These are phyloP conservation scores for Lepidocolaptes lacrymiger DNA, from an alignment of 2,797 vertebrate species.

Conservation along the genomic window DNA sequence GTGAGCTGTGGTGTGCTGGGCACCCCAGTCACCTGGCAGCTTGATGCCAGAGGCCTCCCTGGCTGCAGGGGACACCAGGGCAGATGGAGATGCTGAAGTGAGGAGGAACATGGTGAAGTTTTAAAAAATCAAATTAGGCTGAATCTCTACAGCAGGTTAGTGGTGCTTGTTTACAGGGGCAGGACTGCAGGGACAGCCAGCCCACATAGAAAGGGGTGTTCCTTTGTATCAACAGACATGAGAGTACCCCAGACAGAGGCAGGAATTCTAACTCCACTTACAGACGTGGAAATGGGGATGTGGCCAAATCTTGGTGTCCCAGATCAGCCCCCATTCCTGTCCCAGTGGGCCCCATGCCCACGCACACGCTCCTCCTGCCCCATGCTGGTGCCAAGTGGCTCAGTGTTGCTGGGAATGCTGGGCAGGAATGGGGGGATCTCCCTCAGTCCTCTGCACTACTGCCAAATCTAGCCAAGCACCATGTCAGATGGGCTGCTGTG, in stretches of 20 bases:
- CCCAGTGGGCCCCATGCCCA: background rate
- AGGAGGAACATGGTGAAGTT: background rate
- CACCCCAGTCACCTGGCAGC: too few relatives aligned
- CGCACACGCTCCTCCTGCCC: background rate
- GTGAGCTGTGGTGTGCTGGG: background rate
- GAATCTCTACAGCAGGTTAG: background rate
- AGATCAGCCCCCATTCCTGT: background rate
- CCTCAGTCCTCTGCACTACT: background rate
- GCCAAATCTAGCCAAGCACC: background rate
- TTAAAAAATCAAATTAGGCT: background rate
- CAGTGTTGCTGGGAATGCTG: background rate
- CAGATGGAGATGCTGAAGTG: background rate
- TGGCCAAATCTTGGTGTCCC: background rate
- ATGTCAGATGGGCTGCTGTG: background rate
- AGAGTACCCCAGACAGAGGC: background rate
- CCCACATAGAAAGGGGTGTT: background rate
- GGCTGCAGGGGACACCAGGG: background rate
- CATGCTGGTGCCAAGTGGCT: background rate
- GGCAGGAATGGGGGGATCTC: accelerated
- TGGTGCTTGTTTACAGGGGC: background rate
- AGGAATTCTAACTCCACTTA: background rate
- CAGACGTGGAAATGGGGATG: accelerated
- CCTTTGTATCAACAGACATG: background rate
- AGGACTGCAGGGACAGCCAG: background rate
- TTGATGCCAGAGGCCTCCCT: background rate